Evolutionary conservation across 2,888 invertebrate species (phyloP), one percentile per base, ranked within the genome.

Genomic region (Hoplodrina ambigua): DNA sequence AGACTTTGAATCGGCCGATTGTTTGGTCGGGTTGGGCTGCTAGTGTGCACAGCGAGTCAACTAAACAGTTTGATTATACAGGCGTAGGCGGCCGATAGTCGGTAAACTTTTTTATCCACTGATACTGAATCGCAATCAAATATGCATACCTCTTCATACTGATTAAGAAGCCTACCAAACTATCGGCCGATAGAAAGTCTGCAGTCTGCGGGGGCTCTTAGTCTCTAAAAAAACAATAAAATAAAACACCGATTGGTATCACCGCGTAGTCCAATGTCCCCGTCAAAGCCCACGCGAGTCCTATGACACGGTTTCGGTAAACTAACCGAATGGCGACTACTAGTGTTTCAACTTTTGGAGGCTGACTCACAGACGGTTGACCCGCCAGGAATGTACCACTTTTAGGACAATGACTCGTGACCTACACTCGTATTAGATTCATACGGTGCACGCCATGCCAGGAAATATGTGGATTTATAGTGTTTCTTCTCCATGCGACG

Each of bases 321-420:
- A 75, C 65, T 60, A 59, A 66, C 64, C 50, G 60, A 19, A 33
- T 44, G 33, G 13, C 37, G 17, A 69, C 63, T 49, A 55, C 76
- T 69, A 69, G 67, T 74, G 70, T 83, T 79, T 75, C 71, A 69
- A 75, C 61, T 79, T 78, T 75, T 49, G 61, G 57, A 59, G 75
- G 55, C 63, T 88, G 88, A 89, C 69, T 88, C 89, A 90, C 60
- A 70, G 74, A 56, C 76, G 52, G 41, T 37, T 65, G 74, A 86
- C 84, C 85, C 79, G 81, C 66, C 86, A 78, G 88, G 88, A 89
- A 85, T 85, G 90, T 88, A 82, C 86, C 87, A 87, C 74, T 91
- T 92, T 86, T 75, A 85, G 92, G 87, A 87, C 93, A 88, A 88
- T 88, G 91, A 90, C 93, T 84, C 79, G 82, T 89, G 87, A 82